Percentiles rank a stretch among this genome's conserved stretches.
phyloP scores from a whole-genome alignment of 2,113 vertebrate species.

The Ursus arctos region DNA sequence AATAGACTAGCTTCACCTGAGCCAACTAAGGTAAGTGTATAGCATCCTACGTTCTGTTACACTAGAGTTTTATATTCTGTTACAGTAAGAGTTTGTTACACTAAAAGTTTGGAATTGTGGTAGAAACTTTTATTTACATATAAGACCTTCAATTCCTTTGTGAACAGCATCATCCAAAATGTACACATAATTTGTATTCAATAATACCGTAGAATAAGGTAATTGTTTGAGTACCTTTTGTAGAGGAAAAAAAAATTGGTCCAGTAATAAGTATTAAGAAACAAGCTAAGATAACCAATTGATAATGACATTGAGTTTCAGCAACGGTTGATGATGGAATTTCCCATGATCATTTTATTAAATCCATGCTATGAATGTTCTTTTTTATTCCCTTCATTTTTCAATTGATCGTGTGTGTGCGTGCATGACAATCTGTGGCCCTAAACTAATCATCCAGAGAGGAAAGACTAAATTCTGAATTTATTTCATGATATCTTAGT shows the following conservation, averaged over 20 bases:
- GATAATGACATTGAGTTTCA: neutral
- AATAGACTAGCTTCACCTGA: neutral
- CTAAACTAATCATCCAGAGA: too few relatives aligned
- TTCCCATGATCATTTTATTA: neutral
- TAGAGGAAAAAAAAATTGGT: too few relatives aligned
- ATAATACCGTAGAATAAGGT: neutral
- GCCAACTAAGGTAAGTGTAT: neutral
- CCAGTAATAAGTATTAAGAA: too few relatives aligned
- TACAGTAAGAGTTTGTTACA: neutral
- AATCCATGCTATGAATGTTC: neutral
- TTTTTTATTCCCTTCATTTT: neutral
- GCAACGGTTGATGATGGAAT: neutral
- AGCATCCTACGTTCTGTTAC: neutral
- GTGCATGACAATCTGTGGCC: too few relatives aligned
- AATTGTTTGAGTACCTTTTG: neutral
- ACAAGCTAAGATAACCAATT: rapidly evolving
- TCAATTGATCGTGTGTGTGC: neutral
- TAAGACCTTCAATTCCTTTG: neutral
- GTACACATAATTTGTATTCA: neutral
- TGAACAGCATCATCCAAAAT: rapidly evolving
- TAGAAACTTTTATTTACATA: neutral
- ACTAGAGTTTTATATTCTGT: neutral
- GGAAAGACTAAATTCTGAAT: neutral
- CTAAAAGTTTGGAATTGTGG: neutral
- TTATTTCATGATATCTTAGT: neutral